Evolutionary conservation across 2,888 invertebrate species (phyloP), one percentile per base, ranked within the genome.

Genomic region (Machimus atricapillus): DNA sequence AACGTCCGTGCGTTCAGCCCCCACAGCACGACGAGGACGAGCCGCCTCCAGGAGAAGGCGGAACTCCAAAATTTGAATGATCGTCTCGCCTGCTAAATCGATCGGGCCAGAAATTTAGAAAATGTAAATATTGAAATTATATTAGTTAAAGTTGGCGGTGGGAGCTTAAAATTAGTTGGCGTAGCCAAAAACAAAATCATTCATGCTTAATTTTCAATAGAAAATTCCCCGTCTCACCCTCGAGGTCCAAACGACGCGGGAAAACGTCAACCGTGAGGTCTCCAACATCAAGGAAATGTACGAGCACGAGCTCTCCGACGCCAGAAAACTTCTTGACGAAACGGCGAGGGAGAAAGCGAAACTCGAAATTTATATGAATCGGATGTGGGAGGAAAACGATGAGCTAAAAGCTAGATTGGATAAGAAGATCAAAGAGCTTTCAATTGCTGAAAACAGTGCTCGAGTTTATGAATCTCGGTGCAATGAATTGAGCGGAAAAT

Each of bases 61-160:
- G 97, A 98, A 90, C 93, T 99, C 89, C 97, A 97, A 91, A 96
- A 97, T 92, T 94, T 99, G 82, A 99, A 99, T 92, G 98, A 99
- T 92, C 97, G 99, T 88, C 94, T 99, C 90, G 99, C 99, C 14
- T 95, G 96, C 87, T 99, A 99, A 92, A 99, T 99, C 91, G 99
- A 99, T 91, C 96, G 95, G 91, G 98, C 98, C 78, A 96, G 99
- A 86, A 96, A 96, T 90, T 94, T 99, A 90, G 99, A 99, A 93
- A 94, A 94, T 86, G 99, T 99, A 93, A 99, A 99, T 93, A n/a
- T n/a, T n/a, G n/a, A n/a, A n/a, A n/a, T n/a, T n/a, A n/a, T n/a
- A n/a, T n/a, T n/a, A n/a, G n/a, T n/a, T n/a, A n/a, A n/a, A n/a
- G n/a, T n/a, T n/a, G n/a, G n/a, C n/a, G n/a, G n/a, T n/a, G n/a